phyloP scores from a whole-genome alignment of 1,140 invertebrate genomes.

The Macrosteles quadrilineatus region DNA sequence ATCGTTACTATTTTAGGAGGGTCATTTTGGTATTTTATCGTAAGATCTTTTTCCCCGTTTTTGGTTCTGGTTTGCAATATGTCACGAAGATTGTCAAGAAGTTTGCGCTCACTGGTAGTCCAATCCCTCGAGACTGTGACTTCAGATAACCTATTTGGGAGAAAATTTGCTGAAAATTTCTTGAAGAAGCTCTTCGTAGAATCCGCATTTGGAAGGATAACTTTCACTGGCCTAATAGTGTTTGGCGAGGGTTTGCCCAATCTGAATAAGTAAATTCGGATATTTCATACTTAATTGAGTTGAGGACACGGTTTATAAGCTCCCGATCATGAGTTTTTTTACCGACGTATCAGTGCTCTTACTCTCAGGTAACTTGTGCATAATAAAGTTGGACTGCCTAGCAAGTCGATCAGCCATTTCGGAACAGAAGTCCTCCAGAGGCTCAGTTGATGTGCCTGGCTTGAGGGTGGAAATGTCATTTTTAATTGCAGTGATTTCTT shows the following conservation, averaged over 20 bases:
- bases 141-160: background rate
- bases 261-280: no score
- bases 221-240: background rate
- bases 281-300: background rate
- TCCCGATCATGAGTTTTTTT: background rate
- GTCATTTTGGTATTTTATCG: background rate
- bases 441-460: background rate
- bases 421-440: background rate
- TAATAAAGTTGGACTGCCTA: background rate
- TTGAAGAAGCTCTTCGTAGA: background rate
- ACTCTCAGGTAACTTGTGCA: background rate
- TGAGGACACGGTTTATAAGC: background rate
- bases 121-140: background rate
- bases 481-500: background rate
- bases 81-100: background rate
- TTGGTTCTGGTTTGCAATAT: no score
- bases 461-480: background rate
- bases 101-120: background rate
- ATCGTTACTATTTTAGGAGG: background rate
- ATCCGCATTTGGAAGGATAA: background rate
- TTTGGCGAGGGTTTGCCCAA: no score
- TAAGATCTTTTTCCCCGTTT: background rate
- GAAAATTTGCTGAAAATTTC: background rate
- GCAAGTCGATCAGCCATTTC: background rate
- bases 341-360: background rate